Base-by-base conservation (phyloP, 2,113 vertebrate genomes). In the Sialia sialis region DNA sequence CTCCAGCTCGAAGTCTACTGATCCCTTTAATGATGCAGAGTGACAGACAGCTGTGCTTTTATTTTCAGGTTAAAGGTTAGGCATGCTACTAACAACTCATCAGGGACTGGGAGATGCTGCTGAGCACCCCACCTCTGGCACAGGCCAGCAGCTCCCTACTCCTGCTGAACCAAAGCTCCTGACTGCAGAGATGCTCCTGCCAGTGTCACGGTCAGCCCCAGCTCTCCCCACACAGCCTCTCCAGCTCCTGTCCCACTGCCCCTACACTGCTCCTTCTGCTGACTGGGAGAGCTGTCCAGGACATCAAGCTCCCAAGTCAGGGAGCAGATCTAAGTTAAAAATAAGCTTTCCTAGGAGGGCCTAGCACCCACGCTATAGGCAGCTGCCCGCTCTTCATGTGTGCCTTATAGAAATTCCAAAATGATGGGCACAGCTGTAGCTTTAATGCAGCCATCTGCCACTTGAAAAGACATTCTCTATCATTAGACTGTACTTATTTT, bases 361-460 rank as follows among this genome's bases (percentile, higher is more conserved):
- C 46, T 62, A 74, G 51, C 26, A 83, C 46, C 82, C 76, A 88
- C 0, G 1, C 70, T 49, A 64, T 9, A 82, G 52, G 84, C 93
- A 95, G 87, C 54, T 83, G 62, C 59, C 63, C 4, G 66, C 59
- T 85, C 75, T 87, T 85, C 70, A 60, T 30, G 7, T 51, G 34
- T 25, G 68, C 48, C 59, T 88, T 77, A 88, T 0, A 92, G 82
- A 93, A 93, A 85, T 64, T 88, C 58, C 2, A 27, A 90, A 95
- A 86, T 26, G 41, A 87, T 49, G 46, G 46, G 68, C 83, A 83
- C 96, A 96, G 96, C 94, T 96, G 95, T 80, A 93, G 90, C 36
- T 95, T 83, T 86, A 88, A 90, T 86, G 79, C 7, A 4, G 72
- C 94, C 96, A 94, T 93, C 95, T 96, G 95, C 85, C 67, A 92